Conservation (phyloP, 1,140 invertebrate genomes). For the Drosophila sechellia region DNA sequence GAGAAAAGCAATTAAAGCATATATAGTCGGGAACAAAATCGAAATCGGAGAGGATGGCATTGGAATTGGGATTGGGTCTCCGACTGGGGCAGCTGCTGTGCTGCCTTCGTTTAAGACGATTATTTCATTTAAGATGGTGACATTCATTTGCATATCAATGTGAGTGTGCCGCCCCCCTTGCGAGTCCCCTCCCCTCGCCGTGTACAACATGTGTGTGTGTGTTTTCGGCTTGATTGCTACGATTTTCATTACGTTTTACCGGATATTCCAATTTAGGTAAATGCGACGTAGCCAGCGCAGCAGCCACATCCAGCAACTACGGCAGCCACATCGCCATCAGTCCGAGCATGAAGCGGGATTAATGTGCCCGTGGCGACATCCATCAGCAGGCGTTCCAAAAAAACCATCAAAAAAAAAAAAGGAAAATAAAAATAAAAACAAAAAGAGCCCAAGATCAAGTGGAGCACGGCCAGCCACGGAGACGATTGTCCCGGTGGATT, state of each 20-base stretch:
- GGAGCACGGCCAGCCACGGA: conserved; percentile 56
- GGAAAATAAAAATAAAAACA: neutral
- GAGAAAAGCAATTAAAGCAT: conserved; percentile 70
- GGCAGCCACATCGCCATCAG: conserved; percentile 30
- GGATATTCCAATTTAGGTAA: conserved; percentile 85
- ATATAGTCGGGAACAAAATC: conserved; percentile 8
- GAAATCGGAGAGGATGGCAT: neutral
- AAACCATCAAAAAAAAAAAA: conserved; percentile 1
- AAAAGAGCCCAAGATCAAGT: conserved; percentile 66
- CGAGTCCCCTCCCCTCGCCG: conserved; percentile 10
- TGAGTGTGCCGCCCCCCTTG: conserved; percentile 19
- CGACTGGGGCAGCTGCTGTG: conserved; percentile 22
- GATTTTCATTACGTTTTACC: conserved; percentile 84
- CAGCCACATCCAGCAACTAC: conserved; percentile 14
- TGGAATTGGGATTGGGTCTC: conserved; percentile 5
- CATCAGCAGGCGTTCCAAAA: conserved; percentile 36
- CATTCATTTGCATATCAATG: conserved; percentile 84
- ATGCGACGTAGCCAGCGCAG: conserved; percentile 77
- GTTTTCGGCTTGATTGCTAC: conserved; percentile 78
- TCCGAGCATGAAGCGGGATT: conserved; percentile 63
- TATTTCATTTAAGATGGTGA: conserved; percentile 83
- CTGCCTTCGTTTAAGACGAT: conserved; percentile 77
- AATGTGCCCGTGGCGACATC: conserved; percentile 61
- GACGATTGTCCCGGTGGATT: conserved; percentile 47
- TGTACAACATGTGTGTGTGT: conserved; percentile 14